Evolutionary conservation across 2,113 vertebrate species (phyloP), one percentile per base, ranked within the genome.

Genomic region (Collichthys lucidus): DNA sequence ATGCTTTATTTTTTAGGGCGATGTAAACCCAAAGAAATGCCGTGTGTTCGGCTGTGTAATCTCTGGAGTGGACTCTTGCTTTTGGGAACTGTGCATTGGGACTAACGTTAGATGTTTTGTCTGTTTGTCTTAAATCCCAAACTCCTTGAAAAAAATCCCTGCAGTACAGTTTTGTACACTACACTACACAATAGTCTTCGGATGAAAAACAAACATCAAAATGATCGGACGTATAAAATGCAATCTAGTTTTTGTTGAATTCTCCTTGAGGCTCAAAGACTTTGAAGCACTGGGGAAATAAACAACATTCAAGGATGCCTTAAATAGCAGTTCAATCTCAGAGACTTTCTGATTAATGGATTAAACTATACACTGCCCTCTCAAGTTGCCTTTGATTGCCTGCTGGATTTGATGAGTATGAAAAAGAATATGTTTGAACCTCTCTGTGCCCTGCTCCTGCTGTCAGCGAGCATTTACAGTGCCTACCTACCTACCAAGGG

Each of bases 261-360:
- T 31, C 42, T 35, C 20, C 47, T 65, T 68, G 59, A 47, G 82
- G 59, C 6, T 1, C 17, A 63, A 74, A 49, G 35, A 56, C 65
- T 65, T 62, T 77, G 50, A 75, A 40, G 77, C 60, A 47, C 50
- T 14, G 1, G n/a, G 66, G 72, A 67, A 47, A 67, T 78, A 69
- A 89, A 85, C 62, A 88, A 79, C 49, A 81, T 56, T 66, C 9
- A 68, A 67, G 42, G 14, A 9, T 77, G 68, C 74, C 87, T 81
- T 60, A 81, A 83, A 81, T 47, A 77, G 64, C 24, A 44, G 19
- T 29, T 65, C 11, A 56, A 1, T 59, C 57, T 74, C 29, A 31
- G 14, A 65, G 35, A 82, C 59, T 59, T 66, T 62, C 17, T 78
- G 50, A 74, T 76, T 50, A 65, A 84, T 5, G 29, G 64, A 84